Evolutionary conservation across 2,797 vertebrate species (phyloP), one percentile per base, ranked within the genome.

Genomic region (Selene dorsalis): DNA sequence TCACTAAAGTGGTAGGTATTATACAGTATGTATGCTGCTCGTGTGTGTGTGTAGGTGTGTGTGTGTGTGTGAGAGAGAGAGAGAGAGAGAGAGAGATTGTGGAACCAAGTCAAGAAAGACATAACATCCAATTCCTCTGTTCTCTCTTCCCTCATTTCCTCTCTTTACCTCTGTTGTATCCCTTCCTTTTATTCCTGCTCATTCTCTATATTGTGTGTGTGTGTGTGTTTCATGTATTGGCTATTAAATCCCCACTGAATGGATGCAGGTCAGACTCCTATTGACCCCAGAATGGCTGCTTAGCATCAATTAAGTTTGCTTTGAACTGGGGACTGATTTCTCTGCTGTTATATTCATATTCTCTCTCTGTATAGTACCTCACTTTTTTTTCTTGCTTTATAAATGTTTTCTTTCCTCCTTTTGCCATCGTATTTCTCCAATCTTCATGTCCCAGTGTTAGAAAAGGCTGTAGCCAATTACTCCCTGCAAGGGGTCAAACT

Each of bases 251-350:
- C 69, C 32, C 14, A 28, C 61, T 86, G 81, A 69, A 74, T 64
- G 57, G 56, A 55, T 18, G 39, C 12, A 53, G 28, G 50, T 22
- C 58, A 67, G 45, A 48, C 62, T 50, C 41, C 67, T 64, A 62
- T 70, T 43, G 69, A 78, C 75, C 67, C 64, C 48, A 53, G 59
- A 20, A 61, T 52, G 72, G 56, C 32, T 65, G 62, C 75, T 81
- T 64, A 70, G 67, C 62, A 80, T 84, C 73, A 82, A 69, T 83
- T 89, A 76, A 58, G 69, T 79, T 70, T 32, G 48, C 61, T 82
- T 53, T 75, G 47, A 62, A 83, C 61, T 4, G 10, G 32, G 53
- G 22, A 43, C 18, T 22, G 20, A 69, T 85, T 53, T 64, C 48
- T 79, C 18, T 32, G 62, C 60, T 45, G 56, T 75, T 52, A 28